A percentile compares a stretch with the other conserved stretches of the same genome.
Conservation (phyloP, 2,113 vertebrate genomes). For the Henicopernis longicauda region DNA sequence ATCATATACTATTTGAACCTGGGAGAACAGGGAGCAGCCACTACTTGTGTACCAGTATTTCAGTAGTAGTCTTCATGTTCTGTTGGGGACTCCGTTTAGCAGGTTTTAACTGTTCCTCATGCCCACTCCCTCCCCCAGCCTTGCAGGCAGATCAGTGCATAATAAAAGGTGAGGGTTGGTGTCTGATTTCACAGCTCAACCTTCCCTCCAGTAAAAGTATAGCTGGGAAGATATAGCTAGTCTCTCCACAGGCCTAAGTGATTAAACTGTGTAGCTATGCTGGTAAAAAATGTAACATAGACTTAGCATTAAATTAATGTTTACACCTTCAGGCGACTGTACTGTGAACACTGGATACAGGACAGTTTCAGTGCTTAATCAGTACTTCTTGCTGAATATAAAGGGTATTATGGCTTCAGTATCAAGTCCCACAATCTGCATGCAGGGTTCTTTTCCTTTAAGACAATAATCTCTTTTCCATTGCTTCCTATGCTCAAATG, state of each 20-base stretch:
- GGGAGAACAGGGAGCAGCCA: neutral
- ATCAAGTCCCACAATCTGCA: neutral
- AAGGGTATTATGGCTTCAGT: neutral
- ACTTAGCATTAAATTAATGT: neutral
- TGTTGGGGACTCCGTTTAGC: neutral
- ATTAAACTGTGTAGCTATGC: neutral
- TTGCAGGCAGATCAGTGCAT: neutral
- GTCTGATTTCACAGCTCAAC: neutral
- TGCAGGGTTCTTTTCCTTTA: neutral
- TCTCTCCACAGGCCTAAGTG: neutral
- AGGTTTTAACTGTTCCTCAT: neutral
- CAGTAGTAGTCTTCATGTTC: neutral
- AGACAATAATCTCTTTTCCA: neutral
- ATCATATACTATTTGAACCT: fast-evolving
- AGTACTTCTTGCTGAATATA: neutral
- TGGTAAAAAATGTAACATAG: neutral
- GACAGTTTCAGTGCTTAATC: neutral
- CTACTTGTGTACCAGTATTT: neutral
- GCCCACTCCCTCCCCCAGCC: neutral
- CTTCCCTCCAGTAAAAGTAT: neutral
- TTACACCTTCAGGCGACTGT: neutral
- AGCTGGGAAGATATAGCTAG: neutral
- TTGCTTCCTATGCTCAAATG: neutral
- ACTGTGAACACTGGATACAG: neutral
- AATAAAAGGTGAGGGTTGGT: neutral